Percentiles rank a stretch among this genome's conserved stretches.
These are phyloP conservation scores for Pinctada fucata DNA, from an alignment of 2,888 invertebrate species.

Conservation along the genomic window DNA sequence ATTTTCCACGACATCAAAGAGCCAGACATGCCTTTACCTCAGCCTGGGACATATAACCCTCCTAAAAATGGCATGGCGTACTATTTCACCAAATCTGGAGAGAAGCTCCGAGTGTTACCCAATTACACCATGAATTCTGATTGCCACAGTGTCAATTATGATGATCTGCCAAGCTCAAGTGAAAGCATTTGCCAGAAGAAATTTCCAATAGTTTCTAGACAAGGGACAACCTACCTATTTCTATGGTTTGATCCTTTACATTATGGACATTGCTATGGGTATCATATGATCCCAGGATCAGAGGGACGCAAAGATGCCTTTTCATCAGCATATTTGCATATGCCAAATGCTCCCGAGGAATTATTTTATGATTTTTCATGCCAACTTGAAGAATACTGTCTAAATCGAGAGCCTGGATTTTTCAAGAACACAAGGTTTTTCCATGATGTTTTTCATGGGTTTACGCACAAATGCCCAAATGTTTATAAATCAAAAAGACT, in stretches of 20 bases:
- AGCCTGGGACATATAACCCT: conserved; percentile 14
- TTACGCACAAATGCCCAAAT: conserved; percentile 11
- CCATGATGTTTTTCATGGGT: conserved; percentile 25
- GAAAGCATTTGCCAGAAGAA: conserved; percentile 16
- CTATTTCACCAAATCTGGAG: conserved; percentile 20
- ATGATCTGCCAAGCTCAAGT: neutral
- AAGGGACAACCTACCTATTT: conserved; percentile 24
- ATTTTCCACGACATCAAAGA: conserved; percentile 8
- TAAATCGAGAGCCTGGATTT: conserved; percentile 25
- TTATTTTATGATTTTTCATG: conserved; percentile 30
- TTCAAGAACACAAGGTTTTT: conserved; percentile 22
- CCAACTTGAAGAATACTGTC: conserved; percentile 25
- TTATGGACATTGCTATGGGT: conserved; percentile 27
- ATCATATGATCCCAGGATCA: conserved; percentile 22
- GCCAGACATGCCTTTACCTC: conserved; percentile 2
- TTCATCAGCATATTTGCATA: conserved; percentile 1
- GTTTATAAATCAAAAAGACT: conserved; percentile 17
- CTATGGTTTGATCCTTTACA: conserved; percentile 27
- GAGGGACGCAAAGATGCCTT: conserved; percentile 16
- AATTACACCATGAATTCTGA: conserved; percentile 19
- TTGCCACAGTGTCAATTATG: conserved; percentile 18
- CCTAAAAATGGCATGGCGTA: conserved; percentile 19
- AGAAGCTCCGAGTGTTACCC: conserved; percentile 7
- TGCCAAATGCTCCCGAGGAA: conserved; percentile 13
- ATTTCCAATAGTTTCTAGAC: conserved; percentile 21